Evolutionary conservation across 2,797 vertebrate species (phyloP).

Genomic region (Labroides dimidiatus): DNA sequence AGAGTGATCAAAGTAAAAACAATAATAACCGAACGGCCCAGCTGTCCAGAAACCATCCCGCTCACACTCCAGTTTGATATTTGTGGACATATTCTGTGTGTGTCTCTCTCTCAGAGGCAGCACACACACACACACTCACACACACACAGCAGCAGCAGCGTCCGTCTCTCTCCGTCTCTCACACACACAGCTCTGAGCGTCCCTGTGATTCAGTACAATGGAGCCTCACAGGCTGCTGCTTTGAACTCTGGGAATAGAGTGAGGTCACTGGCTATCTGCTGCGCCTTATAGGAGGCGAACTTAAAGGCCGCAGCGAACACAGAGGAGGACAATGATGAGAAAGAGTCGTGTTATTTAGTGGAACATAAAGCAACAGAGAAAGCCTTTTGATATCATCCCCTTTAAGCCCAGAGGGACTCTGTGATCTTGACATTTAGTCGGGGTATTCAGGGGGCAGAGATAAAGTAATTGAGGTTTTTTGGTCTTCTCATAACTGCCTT

Average conservation of each 20-base stretch:
- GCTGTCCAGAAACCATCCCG: too few relatives aligned
- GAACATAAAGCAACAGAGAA: slow-evolving; percentile 82
- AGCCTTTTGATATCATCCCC: slow-evolving; percentile 84
- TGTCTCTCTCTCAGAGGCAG: slow-evolving; percentile 20
- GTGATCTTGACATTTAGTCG: slow-evolving; percentile 89
- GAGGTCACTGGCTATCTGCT: slow-evolving; percentile 79
- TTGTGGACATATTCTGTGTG: not conserved
- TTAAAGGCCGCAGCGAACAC: slow-evolving; percentile 80
- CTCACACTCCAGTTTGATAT: not conserved
- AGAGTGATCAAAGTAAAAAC: too few relatives aligned
- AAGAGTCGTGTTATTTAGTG: slow-evolving; percentile 83
- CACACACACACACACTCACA: not conserved
- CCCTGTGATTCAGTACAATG: slow-evolving; percentile 68
- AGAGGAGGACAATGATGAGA: slow-evolving; percentile 78
- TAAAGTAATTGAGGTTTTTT: slow-evolving; percentile 82
- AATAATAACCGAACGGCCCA: not conserved
- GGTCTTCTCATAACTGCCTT: slow-evolving; percentile 67
- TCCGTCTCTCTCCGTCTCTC: too few relatives aligned
- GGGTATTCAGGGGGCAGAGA: slow-evolving; percentile 80
- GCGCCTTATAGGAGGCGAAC: slow-evolving; percentile 66
- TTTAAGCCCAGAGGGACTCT: slow-evolving; percentile 83
- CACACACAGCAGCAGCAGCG: too few relatives aligned
- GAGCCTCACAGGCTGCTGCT: slow-evolving; percentile 63
- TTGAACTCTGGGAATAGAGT: slow-evolving; percentile 76
- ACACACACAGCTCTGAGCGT: slow-evolving; percentile 58